A percentile compares a stretch with the other conserved stretches of the same genome.
phyloP scores from a whole-genome alignment of 2,888 invertebrate genomes.

The Caenorhabditis sp. region DNA sequence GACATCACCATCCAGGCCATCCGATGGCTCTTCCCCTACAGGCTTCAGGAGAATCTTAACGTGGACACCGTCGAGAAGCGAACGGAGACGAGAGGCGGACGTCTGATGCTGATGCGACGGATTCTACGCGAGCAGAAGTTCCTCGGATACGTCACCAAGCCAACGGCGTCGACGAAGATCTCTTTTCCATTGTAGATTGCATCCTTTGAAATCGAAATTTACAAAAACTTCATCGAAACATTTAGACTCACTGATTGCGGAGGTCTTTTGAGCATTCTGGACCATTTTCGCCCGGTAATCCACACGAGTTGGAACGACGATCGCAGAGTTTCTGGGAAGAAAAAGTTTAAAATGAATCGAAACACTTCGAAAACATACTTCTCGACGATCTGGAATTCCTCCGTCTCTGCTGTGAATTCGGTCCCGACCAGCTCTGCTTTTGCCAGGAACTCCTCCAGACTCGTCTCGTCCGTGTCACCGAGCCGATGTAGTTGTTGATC shows the following conservation, averaged over 20 bases:
- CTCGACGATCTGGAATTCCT: slow-evolving; percentile 77
- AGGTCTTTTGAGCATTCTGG: no score
- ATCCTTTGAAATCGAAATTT: no score
- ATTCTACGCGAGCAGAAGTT: slow-evolving; percentile 79
- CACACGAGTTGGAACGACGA: slow-evolving; percentile 74
- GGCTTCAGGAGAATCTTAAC: slow-evolving; percentile 78
- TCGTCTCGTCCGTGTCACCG: slow-evolving; percentile 81
- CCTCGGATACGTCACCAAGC: slow-evolving; percentile 77
- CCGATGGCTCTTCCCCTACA: slow-evolving; percentile 80
- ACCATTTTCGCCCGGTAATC: slow-evolving; percentile 74
- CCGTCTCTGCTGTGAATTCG: slow-evolving; percentile 88
- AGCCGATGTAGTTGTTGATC: slow-evolving; percentile 76
- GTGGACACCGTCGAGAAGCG: slow-evolving; percentile 76
- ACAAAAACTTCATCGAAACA: no score
- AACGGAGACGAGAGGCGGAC: slow-evolving; percentile 75
- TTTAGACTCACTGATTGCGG: no score
- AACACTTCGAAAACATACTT: slow-evolving; percentile 70
- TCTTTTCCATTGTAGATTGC: slow-evolving; percentile 73
- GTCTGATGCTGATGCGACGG: slow-evolving; percentile 79
- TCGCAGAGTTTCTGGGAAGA: slow-evolving; percentile 71
- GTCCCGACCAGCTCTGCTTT: slow-evolving; percentile 95
- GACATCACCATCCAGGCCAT: slow-evolving; percentile 65
- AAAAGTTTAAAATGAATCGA: neutral
- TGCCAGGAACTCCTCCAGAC: slow-evolving; percentile 93
- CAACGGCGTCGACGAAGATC: slow-evolving; percentile 69